phyloP scores from a whole-genome alignment of 2,888 invertebrate genomes.

The Mimachlamys varia region DNA sequence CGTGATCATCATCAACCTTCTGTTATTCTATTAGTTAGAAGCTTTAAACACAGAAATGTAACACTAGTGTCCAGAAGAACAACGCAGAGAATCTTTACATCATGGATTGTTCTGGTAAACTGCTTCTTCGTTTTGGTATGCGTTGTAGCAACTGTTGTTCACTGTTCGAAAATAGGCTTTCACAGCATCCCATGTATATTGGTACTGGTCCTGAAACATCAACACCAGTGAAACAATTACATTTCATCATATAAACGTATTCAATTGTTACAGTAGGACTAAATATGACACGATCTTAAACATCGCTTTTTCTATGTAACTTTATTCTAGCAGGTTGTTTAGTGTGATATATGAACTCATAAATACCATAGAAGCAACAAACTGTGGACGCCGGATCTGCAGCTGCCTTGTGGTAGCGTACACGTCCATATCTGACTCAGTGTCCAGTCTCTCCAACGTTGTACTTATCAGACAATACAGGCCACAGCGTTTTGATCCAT shows the following conservation, averaged over 20 bases:
- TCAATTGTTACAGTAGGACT: no score
- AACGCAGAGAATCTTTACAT: no score
- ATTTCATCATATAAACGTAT: no score
- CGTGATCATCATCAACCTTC: no score
- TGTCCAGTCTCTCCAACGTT: background rate
- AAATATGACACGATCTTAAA: no score
- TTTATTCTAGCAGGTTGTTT: no score
- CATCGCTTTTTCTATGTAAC: no score
- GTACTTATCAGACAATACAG: background rate
- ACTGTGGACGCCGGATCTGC: background rate
- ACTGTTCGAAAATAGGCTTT: background rate
- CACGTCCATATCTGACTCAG: background rate
- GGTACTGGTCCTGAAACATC: background rate
- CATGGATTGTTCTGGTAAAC: background rate
- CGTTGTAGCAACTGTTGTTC: background rate
- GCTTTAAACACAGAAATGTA: no score
- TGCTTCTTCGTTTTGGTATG: background rate
- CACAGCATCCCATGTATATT: background rate
- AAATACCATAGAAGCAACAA: background rate
- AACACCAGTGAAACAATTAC: no score
- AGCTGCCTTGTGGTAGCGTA: constrained; percentile 10
- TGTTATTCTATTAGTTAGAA: no score
- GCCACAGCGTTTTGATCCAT: background rate
- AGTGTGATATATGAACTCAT: no score
- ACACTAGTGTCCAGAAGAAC: no score